Evolutionary conservation across 2,797 vertebrate genomes (phyloP), one percentile per base, ranked within the genome.

Genomic region (Lepus oiostolus): DNA sequence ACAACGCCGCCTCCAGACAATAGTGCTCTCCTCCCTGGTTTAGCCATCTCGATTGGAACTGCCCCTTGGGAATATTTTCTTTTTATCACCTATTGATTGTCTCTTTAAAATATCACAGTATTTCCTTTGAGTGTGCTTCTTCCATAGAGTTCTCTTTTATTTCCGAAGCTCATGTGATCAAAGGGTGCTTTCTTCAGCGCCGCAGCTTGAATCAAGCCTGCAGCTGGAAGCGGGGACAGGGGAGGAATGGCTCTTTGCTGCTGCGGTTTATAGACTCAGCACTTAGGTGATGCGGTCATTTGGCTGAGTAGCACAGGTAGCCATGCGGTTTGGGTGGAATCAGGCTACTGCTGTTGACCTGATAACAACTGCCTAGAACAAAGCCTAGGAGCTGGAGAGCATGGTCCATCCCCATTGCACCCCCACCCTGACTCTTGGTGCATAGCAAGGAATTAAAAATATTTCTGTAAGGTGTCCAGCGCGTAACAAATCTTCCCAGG

Each of bases 71-170:
- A 91, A 47, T 58, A 38, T 54, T 94, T 95, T 90, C 42, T 77
- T 86, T 88, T 88, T 86, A 81, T 92, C 67, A 87, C 28, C 75
- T 84, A 62, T 74, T 63, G 75, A 68, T 94, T 42, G 35, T 94
- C 79, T 91, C 28, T 83, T 94, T 90, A 71, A 94, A 95, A 92
- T 68, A 77, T 30, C 68, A 67, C 17, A n/a, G 67, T 68, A 28
- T 82, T 67, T 63, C 83, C 58, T 95, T 89, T 21, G 72, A 79
- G 71, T 58, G 32, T 58, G 88, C 68, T 50, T 80, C 58, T 63
- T 85, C 65, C 21, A 28, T 67, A 62, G 58, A 28, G 70, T 91
- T 58, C 16, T 30, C 62, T 65, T 58, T 72, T 32, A 28, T 14
- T 92, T 83, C 11, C 17, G 88, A 93, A 94, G 22, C 63, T 77